phyloP scores from a whole-genome alignment of 2,888 invertebrate species.

The Nomada ferruginata region DNA sequence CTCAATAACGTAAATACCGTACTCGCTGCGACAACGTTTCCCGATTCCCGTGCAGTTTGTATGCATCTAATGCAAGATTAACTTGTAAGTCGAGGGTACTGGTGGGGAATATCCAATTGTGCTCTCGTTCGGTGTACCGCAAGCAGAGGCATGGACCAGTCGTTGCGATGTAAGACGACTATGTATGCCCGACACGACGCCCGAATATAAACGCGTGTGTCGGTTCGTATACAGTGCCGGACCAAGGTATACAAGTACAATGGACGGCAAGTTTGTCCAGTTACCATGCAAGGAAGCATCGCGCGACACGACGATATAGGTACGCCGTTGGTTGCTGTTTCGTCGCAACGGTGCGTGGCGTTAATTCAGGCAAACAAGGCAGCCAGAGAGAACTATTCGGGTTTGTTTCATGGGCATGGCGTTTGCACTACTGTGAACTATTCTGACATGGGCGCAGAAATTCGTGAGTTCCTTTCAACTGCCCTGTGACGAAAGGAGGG shows the following conservation, averaged over 20 bases:
- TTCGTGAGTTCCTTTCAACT: constrained; percentile 16
- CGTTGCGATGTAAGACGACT: constrained; percentile 23
- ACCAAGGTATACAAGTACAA: constrained; percentile 42
- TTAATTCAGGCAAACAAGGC: constrained; percentile 76
- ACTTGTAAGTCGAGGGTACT: constrained; percentile 36
- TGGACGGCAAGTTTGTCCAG: constrained; percentile 58
- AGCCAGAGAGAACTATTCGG: constrained; percentile 68
- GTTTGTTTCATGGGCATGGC: constrained; percentile 55
- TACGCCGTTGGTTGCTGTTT: constrained; percentile 15
- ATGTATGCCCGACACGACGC: constrained; percentile 29
- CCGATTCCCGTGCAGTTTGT: background rate
- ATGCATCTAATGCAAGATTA: constrained; percentile 33
- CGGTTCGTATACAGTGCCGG: background rate
- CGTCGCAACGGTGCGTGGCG: constrained; percentile 67
- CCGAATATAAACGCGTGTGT: constrained; percentile 44
- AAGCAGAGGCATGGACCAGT: constrained; percentile 7
- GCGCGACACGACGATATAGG: constrained; percentile 51
- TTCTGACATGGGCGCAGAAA: constrained; percentile 33
- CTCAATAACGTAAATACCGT: background rate
- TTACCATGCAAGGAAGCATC: constrained; percentile 59
- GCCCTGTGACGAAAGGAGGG: background rate
- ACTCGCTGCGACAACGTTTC: constrained; percentile 14
- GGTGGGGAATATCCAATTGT: constrained; percentile 52
- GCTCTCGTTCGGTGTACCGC: constrained; percentile 31
- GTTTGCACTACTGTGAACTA: constrained; percentile 46